Conservation (phyloP, 2,113 vertebrate species). For the Pleuronectes platessa region DNA sequence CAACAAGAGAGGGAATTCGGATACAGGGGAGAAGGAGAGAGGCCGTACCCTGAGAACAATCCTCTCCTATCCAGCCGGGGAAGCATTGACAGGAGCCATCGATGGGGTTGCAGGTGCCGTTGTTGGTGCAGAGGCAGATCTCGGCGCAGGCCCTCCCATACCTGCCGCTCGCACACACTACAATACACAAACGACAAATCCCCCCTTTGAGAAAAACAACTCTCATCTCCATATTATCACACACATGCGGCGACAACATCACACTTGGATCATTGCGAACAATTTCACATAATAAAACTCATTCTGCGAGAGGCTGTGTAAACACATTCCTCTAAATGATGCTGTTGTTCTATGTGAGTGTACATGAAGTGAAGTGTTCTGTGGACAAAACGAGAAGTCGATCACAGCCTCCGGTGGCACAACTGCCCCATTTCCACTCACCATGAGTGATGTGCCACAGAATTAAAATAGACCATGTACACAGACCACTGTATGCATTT, state of each 20-base stretch:
- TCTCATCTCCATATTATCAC: constrained; percentile 21
- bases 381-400: constrained; percentile 69
- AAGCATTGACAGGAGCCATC: constrained; percentile 97
- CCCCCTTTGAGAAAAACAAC: constrained; percentile 22
- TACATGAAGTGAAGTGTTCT: constrained; percentile 61
- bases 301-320: constrained; percentile 34
- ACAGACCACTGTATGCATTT: constrained; percentile 79
- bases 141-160: constrained; percentile 90
- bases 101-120: constrained; percentile 95
- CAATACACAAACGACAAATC: constrained; percentile 34
- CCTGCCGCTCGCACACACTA: constrained; percentile 92
- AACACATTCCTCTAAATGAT: constrained; percentile 49
- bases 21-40: constrained; percentile 20
- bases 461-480: constrained; percentile 84
- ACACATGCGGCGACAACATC: constrained; percentile 8
- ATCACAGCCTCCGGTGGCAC: constrained; percentile 72
- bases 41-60: constrained; percentile 93
- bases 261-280: constrained; percentile 37
- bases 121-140: constrained; percentile 93
- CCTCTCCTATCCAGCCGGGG: constrained; percentile 94
- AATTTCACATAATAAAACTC: constrained; percentile 30
- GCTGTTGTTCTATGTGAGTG: constrained; percentile 53
- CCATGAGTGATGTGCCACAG: constrained; percentile 76
- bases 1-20: constrained; percentile 21
- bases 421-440: constrained; percentile 71